Base-by-base conservation (phyloP, 1,140 invertebrate genomes). In the Ceratosolen fusciceps region DNA sequence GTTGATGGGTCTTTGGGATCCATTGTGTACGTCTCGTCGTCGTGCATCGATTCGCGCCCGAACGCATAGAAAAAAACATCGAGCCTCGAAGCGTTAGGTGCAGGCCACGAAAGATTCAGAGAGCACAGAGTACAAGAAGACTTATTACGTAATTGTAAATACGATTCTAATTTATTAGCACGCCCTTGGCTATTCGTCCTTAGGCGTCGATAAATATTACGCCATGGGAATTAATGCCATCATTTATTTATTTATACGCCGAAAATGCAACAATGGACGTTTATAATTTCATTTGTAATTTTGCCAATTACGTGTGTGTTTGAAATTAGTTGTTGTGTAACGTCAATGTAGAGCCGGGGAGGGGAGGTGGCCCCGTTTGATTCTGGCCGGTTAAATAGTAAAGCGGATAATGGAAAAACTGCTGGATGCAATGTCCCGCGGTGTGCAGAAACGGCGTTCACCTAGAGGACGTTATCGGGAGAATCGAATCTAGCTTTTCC, bases 91-190 rank as follows among this genome's bases (percentile, higher is more conserved):
- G n/a, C 4, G 12, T 26, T 12, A 52, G 24, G n/a, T 31, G 4
- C 26, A 62, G 4, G 39, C 52, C 31, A 26, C n/a, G 31, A 19
- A 76, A 76, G n/a, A 76, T 68, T 54, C 37, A 68, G 10, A 60
- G 19, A 24, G 43, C 54, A 43, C 12, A 37, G 9, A 14, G 21
- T 16, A 52, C 21, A 60, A 43, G 43, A n/a, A 24, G 24, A 26
- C 39, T 75, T 29, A 75, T n/a, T n/a, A n/a, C n/a, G 29, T 19
- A 26, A 31, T 43, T 37, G 34, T 34, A 60, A 74, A 34, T 72
- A 34, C 24, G 34, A 74, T 54, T 39, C 26, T 58, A 26, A n/a
- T 34, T 49, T 37, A n/a, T 56, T 73, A 21, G 24, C 34, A 39
- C 58, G 9, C 39, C 26, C 19, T 31, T 14, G n/a, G 60, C 16